phyloP scores from a whole-genome alignment of 2,888 invertebrate genomes.

The Lysandra bellargus region DNA sequence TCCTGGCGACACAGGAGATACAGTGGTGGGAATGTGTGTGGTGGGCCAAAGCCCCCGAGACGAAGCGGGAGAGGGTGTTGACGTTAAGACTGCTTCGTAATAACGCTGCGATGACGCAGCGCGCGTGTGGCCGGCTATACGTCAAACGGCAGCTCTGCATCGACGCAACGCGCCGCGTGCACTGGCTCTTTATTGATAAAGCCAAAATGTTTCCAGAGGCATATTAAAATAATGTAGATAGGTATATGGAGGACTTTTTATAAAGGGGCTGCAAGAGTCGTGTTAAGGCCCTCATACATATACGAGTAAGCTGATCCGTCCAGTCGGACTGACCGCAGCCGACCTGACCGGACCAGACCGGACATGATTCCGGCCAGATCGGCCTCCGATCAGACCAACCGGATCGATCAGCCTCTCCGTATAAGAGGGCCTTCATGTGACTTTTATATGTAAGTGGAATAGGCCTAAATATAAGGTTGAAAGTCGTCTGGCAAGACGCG shows the following conservation, averaged over 20 bases:
- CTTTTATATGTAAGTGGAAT: conserved; percentile 15
- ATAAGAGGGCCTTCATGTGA: background rate
- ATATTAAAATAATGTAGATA: background rate
- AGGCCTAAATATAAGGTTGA: conserved; percentile 25
- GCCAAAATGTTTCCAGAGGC: background rate
- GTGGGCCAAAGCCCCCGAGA: too few species aligned
- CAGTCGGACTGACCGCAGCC: too few species aligned
- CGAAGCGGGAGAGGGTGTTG: too few species aligned
- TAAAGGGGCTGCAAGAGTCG: conserved; percentile 1
- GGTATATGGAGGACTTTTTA: conserved; percentile 4
- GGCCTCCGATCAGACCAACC: background rate
- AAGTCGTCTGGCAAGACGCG: conserved; percentile 19
- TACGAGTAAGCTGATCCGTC: background rate
- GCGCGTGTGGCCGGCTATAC: too few species aligned
- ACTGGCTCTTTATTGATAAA: too few species aligned
- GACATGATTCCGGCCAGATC: background rate
- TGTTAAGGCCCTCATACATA: background rate
- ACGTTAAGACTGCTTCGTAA: too few species aligned
- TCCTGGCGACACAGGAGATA: too few species aligned
- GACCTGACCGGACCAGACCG: too few species aligned
- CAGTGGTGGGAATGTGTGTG: too few species aligned
- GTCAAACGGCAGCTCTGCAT: too few species aligned
- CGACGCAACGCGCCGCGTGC: too few species aligned
- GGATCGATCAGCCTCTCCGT: background rate
- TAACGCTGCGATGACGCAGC: too few species aligned